These are phyloP conservation scores for Deilephila porcellus DNA, from an alignment of 2,888 invertebrate genomes.

Conservation along the genomic window DNA sequence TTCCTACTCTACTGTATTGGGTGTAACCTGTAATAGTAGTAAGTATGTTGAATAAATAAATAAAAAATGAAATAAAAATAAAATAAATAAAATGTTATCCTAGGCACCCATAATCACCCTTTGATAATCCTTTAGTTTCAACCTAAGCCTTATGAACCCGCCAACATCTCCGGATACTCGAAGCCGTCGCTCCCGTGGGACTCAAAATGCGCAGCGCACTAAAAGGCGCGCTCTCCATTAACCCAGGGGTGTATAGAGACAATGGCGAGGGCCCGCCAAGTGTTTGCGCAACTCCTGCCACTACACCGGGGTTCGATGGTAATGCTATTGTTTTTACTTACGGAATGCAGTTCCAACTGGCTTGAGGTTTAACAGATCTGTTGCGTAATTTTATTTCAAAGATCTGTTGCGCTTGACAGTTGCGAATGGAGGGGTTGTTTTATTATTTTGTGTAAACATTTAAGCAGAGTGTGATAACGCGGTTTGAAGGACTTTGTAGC, in stretches of 20 bases:
- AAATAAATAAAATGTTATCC: no score
- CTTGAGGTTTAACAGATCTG: constrained; percentile 1
- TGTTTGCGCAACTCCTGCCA: constrained; percentile 21
- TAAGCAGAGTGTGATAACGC: neutral
- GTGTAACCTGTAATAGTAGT: no score
- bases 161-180: neutral
- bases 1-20: no score
- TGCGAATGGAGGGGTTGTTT: neutral
- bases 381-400: no score
- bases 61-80: no score
- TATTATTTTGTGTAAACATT: neutral
- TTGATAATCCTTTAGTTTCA: no score
- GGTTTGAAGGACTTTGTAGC: no score
- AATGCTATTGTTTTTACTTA: constrained; percentile 16
- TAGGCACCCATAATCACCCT: no score
- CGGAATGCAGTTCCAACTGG: constrained; percentile 1
- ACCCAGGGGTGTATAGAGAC: constrained; percentile 11
- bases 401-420: constrained; percentile 8
- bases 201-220: constrained; percentile 13
- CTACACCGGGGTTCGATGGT: neutral
- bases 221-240: constrained; percentile 27
- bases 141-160: no score
- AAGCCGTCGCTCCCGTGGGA: constrained; percentile 3
- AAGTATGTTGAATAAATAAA: no score
- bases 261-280: constrained; percentile 18